Evolutionary conservation across 2,113 vertebrate genomes (phyloP).

Genomic region (Phylloscopus trochiloides): DNA sequence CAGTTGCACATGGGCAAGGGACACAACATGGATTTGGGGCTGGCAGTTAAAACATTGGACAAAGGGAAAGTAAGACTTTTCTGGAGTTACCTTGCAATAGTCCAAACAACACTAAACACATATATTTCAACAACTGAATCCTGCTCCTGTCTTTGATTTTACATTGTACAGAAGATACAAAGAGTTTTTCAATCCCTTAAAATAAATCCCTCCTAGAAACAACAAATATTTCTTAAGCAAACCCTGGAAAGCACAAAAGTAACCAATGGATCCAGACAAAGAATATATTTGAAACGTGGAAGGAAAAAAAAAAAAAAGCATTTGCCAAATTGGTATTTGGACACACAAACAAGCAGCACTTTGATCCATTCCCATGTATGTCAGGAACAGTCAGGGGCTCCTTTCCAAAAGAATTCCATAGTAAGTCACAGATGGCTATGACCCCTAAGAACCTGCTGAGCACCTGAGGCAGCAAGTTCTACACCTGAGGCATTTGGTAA

Average conservation of each 20-base stretch:
- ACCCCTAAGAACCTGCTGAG: not conserved
- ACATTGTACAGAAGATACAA: not conserved
- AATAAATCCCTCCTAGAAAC: not conserved
- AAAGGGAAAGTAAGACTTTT: not conserved
- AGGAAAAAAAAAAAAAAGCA: not conserved
- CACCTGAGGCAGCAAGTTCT: not conserved
- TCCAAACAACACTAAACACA: not conserved
- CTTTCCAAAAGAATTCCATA: not conserved
- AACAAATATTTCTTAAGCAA: not conserved
- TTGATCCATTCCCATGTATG: not conserved
- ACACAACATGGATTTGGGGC: not conserved
- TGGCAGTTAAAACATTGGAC: not conserved
- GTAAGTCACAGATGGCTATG: not conserved
- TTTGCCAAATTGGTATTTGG: not conserved
- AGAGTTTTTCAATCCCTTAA: not conserved
- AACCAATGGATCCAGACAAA: not conserved
- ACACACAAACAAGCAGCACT: not conserved
- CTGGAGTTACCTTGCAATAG: not conserved
- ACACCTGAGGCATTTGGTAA: not conserved
- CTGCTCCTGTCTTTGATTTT: not conserved
- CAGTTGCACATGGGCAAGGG: not conserved
- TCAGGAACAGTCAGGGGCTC: not conserved
- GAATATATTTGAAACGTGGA: accelerated
- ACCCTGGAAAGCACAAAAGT: not conserved
- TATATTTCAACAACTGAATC: not conserved